Base-by-base conservation (phyloP, 2,797 vertebrate species). In the Crypturellus tataupa region DNA sequence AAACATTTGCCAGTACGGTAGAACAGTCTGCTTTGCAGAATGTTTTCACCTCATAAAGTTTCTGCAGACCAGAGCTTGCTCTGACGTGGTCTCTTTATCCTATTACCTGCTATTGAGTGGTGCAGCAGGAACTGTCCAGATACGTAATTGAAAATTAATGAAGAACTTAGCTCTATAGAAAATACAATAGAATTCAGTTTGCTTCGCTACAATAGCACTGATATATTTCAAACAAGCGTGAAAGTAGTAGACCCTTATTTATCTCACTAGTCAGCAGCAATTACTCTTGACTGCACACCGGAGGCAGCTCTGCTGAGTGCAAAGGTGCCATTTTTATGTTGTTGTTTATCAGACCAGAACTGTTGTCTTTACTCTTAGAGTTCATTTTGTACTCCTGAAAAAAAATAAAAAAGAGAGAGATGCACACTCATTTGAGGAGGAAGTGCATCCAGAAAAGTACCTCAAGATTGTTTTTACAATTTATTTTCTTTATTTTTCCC, bases 301-400 rank as follows among this genome's bases (percentile, higher is more conserved):
- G 67, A 71, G 78, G 51, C 85, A 89, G 83, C 69, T 82, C 83
- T 93, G 90, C 93, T 93, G 95, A 92, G 55, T 84, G 75, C 75
- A 65, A 35, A 81, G 67, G 42, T 83, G 42, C 72, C 0, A 0
- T 1, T 72, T 95, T 94, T 91, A 92, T 86, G 64, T 16, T 72
- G 55, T 65, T 76, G 2, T 76, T 96, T 87, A 84, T 77, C 51
- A 79, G 40, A 70, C 6, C 17, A 59, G 42, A 89, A 53, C 63
- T 80, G 46, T 82, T 81, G 64, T 37, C 56, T 91, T 76, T 31
- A 65, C 37, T 75, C 40, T 79, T 49, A 31, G 53, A 56, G 44
- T 75, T 84, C 40, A 12, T 63, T 90, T 92, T 68, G 53, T n/a
- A 49, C 47, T 49, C 24, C 24, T 44, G 7, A 46, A 46, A 46